Conservation (phyloP, 2,797 vertebrate genomes). For the Chaetophractus vellerosus region DNA sequence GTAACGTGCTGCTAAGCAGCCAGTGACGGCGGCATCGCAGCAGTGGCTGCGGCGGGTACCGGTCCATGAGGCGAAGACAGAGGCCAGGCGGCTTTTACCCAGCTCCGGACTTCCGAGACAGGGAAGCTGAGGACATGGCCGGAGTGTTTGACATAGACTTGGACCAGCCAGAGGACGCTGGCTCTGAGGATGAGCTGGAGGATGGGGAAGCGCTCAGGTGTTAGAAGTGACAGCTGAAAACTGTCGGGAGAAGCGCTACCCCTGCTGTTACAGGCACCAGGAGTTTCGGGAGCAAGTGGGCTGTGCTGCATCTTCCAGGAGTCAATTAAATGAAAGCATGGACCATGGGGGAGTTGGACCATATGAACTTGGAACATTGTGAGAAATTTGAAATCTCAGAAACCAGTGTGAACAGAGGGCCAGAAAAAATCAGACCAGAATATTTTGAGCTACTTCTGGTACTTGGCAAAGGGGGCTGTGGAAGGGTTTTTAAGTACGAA, state of each 20-base stretch:
- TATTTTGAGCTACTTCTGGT: slow-evolving; percentile 98
- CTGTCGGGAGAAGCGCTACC: slow-evolving; percentile 84
- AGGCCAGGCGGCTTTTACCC: slow-evolving; percentile 85
- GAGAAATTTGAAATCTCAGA: slow-evolving; percentile 99
- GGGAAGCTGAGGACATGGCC: slow-evolving; percentile 93
- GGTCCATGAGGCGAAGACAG: slow-evolving; percentile 95
- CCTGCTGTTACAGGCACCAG: slow-evolving; percentile 81
- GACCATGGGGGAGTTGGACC: too few species aligned
- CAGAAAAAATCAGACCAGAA: slow-evolving; percentile 97
- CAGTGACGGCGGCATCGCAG: slow-evolving; percentile 90
- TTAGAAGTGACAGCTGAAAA: slow-evolving; percentile 88
- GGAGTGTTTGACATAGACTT: slow-evolving; percentile 97
- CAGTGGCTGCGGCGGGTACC: slow-evolving; percentile 93
- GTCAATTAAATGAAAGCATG: too few species aligned
- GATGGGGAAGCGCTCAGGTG: slow-evolving; percentile 88
- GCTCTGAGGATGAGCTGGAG: slow-evolving; percentile 96
- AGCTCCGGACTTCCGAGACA: slow-evolving; percentile 88
- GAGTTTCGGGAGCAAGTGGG: slow-evolving; percentile 85
- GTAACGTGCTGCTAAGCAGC: slow-evolving; percentile 67
- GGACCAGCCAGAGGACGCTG: slow-evolving; percentile 96
- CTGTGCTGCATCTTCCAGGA: background rate
- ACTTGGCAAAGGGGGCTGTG: slow-evolving; percentile 98
- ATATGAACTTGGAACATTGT: slow-evolving; percentile 94
- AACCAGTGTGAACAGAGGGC: slow-evolving; percentile 97
- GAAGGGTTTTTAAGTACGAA: slow-evolving; percentile 98